Base-by-base conservation (phyloP, 2,888 invertebrate genomes). In the Apotomis betuletana region DNA sequence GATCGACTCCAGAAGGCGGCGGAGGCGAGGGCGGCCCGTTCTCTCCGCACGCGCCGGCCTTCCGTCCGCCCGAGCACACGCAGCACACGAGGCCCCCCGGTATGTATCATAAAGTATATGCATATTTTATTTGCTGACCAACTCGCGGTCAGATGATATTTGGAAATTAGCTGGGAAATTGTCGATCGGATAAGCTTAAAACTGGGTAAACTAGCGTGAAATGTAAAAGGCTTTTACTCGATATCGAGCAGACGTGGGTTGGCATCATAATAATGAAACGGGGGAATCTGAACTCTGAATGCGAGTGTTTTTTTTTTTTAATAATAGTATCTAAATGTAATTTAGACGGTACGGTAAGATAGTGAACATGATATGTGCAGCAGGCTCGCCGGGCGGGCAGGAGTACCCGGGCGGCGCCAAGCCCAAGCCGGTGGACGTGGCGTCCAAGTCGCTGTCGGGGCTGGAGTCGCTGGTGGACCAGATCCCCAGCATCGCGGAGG, bases 381-480 rank as follows among this genome's bases (percentile, higher is more conserved):
- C 84, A 90, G 89, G 85, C 0, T 89, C 90, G 0, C 90, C 89
- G 27, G 84, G 84, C 84, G 94, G 88, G 81, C 83, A 83, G 89
- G 41, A 6, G 41, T 6, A 6, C 5, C 41, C 5, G 41, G 41
- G 81, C 83, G 83, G 89, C 81, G 76, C 83, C 80, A 94, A 91
- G 84, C 87, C 87, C 10, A 90, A 91, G 74, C 76, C 90, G 0
- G 96, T 96, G 83, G 97, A 97, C 90, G 96, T 97, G 51, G 95
- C 97, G n/a, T 96, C 97, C 44, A 97, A 97, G 87, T 97, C 97
- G 80, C 92, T 97, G 62, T 97, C 97, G 15, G 98, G 97, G 27
- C 94, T 98, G 61, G 97, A 98, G 89, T 97, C 97, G 57, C 94
- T 98, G 62, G 97, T 98, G 76, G 97, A 98, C 92, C 98, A 98